Evolutionary conservation across 2,888 invertebrate species (phyloP), one percentile per base, ranked within the genome.

Genomic region (Tachina grossa): DNA sequence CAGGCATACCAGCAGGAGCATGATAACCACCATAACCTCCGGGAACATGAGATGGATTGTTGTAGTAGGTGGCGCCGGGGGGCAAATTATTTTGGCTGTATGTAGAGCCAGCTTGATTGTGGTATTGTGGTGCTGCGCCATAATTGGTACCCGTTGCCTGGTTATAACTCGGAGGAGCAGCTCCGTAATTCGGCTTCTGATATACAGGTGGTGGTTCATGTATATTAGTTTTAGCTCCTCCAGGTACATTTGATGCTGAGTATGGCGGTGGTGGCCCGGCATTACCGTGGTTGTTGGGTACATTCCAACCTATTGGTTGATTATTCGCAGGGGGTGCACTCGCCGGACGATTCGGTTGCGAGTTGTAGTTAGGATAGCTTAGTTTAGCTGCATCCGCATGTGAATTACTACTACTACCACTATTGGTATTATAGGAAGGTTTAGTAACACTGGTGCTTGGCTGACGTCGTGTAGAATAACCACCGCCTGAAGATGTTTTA

Each of bases 241-340:
- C 92, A 9, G 79, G 89, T 0, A 90, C 89, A 88, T 92, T 91
- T 1, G 90, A 87, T 10, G 91, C 89, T 0, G 91, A 91, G 81
- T 92, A 92, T 0, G 91, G 88, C 14, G 92, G 93, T 22, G 92
- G 92, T n/a, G 92, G 92, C 22, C 92, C 92, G 1, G 77, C 74
- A 55, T 75, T 69, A 14, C 55, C 61, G 55, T 91, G 91, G 61
- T 88, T 88, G 57, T 88, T 88, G 1, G 92, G 92, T 1, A 91
- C 92, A 90, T 92, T 92, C 92, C 92, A 92, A 9, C 92, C 92
- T 22, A 90, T 89, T 9, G 90, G 90, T 11, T 89, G 88, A 8
- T 79, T 77, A 76, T 83, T 81, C 0, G 86, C 63, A 22, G 86
- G 75, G 22, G 88, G 84, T 11, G 89, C 88, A 31, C 87, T 88